Percentiles rank a stretch among this genome's conserved stretches.
These are phyloP conservation scores for Moxostoma hubbsi DNA, from an alignment of 2,797 vertebrate genomes.

Conservation along the genomic window DNA sequence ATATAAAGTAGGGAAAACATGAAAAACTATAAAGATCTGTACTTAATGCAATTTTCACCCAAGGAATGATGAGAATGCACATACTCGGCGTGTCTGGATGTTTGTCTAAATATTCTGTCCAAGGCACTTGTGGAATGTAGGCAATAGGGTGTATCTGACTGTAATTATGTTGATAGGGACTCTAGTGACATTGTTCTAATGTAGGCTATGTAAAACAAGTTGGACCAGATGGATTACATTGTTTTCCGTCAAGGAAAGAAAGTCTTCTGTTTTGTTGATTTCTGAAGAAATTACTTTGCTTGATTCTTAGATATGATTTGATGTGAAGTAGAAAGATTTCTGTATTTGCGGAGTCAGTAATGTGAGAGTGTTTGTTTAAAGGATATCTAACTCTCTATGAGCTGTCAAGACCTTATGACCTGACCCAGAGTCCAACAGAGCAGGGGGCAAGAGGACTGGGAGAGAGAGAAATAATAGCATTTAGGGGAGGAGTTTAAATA, in stretches of 20 bases:
- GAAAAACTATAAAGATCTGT: background rate
- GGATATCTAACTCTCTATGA: slow-evolving; percentile 12
- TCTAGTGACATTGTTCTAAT: slow-evolving; percentile 22
- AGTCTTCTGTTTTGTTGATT: slow-evolving; percentile 8
- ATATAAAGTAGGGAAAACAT: background rate
- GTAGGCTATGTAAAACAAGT: slow-evolving; percentile 43
- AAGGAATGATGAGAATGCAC: slow-evolving; percentile 15
- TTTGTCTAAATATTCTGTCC: background rate
- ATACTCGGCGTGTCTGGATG: background rate
- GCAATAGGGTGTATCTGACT: slow-evolving; percentile 26
- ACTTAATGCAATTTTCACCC: background rate
- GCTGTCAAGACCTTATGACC: slow-evolving; percentile 6
- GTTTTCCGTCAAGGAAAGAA: background rate
- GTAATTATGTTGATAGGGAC: slow-evolving; percentile 1
- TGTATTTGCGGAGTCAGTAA: slow-evolving; percentile 16
- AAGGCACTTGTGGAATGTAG: slow-evolving; percentile 34
- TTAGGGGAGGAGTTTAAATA: slow-evolving; percentile 58
- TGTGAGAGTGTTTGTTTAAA: slow-evolving; percentile 17
- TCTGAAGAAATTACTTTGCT: slow-evolving; percentile 10
- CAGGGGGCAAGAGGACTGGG: background rate
- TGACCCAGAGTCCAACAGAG: background rate
- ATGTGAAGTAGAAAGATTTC: background rate
- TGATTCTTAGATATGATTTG: background rate
- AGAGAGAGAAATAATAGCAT: slow-evolving; percentile 31
- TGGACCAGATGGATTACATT: slow-evolving; percentile 50